These are phyloP conservation scores for Drosophila dunni DNA, from an alignment of 1,140 invertebrate species.

Conservation along the genomic window DNA sequence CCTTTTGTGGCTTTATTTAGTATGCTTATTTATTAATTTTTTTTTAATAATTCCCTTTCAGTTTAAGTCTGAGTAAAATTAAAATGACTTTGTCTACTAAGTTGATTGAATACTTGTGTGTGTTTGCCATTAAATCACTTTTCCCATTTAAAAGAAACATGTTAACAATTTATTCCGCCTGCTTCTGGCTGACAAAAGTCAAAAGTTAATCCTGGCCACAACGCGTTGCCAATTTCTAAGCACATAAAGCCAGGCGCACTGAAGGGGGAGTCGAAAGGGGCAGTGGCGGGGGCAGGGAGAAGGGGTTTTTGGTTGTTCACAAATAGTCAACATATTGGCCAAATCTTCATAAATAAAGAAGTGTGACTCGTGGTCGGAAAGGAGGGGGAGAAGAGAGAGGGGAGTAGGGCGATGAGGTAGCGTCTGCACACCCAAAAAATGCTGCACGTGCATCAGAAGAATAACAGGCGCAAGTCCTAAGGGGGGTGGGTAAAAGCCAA, in stretches of 20 bases:
- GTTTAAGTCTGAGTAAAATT: too few species aligned
- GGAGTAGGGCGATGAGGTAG: not conserved
- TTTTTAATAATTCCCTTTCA: too few species aligned
- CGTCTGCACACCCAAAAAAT: constrained; percentile 36
- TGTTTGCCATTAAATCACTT: too few species aligned
- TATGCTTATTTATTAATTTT: too few species aligned
- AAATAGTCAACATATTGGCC: constrained; percentile 78
- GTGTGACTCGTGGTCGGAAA: constrained; percentile 40
- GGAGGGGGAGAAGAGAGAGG: not conserved
- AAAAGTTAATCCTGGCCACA: constrained; percentile 22
- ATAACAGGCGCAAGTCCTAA: constrained; percentile 1
- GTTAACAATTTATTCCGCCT: not conserved
- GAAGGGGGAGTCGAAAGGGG: not conserved
- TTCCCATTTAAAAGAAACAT: too few species aligned
- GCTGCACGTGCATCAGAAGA: constrained; percentile 53
- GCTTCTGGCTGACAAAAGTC: constrained; percentile 6
- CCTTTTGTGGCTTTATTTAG: too few species aligned
- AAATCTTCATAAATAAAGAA: constrained; percentile 77
- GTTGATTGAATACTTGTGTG: too few species aligned
- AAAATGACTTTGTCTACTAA: too few species aligned
- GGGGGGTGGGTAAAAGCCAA: too few species aligned
- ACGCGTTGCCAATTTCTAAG: constrained; percentile 9
- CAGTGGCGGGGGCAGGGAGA: not conserved
- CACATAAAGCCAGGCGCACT: not conserved
- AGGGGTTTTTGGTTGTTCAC: constrained; percentile 46